Conservation (phyloP, 2,888 invertebrate species). For the Sphaeridia pumilis region DNA sequence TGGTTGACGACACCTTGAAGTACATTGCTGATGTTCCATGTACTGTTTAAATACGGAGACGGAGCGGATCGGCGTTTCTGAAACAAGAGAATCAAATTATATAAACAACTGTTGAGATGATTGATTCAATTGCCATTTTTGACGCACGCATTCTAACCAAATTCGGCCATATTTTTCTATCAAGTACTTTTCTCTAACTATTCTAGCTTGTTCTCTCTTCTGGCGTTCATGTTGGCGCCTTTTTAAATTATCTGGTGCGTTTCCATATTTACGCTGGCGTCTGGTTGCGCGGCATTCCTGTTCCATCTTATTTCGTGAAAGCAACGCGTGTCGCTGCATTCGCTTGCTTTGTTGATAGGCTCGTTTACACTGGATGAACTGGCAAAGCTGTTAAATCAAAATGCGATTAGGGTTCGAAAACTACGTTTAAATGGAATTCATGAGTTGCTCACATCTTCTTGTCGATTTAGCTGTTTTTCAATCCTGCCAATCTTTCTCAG, state of each 20-base stretch:
- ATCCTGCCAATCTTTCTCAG: constrained; percentile 1
- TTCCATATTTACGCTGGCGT: background rate
- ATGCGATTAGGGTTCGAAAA: background rate
- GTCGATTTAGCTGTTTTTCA: constrained; percentile 10
- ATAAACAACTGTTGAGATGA: too few relatives aligned
- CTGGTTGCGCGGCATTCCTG: background rate
- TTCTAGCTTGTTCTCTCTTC: background rate
- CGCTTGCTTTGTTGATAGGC: constrained; percentile 13
- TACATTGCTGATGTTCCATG: constrained; percentile 13
- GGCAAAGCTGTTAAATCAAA: constrained; percentile 5
- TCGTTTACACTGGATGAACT: constrained; percentile 12
- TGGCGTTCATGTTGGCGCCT: background rate
- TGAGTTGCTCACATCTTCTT: constrained; percentile 11
- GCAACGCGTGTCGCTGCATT: constrained; percentile 6
- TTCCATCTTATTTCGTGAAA: constrained; percentile 7
- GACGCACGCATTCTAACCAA: constrained; percentile 9
- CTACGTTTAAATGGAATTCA: background rate
- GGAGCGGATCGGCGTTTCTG: constrained; percentile 3
- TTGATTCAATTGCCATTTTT: too few relatives aligned
- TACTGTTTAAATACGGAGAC: background rate
- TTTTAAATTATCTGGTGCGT: background rate
- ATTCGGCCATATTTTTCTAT: constrained; percentile 17
- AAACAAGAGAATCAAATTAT: background rate
- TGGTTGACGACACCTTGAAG: constrained; percentile 8
- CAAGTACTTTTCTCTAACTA: background rate